These are phyloP conservation scores for Apoderus coryli DNA, from an alignment of 2,888 invertebrate genomes.

Conservation along the genomic window DNA sequence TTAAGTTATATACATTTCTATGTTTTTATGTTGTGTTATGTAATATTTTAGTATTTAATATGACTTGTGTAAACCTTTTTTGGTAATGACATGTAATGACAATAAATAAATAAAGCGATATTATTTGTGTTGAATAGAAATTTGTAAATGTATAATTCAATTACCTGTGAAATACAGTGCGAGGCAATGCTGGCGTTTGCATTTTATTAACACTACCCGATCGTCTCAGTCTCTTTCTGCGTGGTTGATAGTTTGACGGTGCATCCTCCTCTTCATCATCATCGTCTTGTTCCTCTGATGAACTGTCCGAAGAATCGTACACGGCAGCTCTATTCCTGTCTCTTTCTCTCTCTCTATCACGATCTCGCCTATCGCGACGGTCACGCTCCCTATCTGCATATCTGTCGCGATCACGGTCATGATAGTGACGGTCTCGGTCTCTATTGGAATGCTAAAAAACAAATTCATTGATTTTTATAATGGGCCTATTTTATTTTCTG, in stretches of 20 bases:
- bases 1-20: too few relatives aligned
- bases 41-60: too few relatives aligned
- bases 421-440: too few relatives aligned
- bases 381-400: constrained; percentile 42
- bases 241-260: constrained; percentile 18
- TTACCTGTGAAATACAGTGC: constrained; percentile 57
- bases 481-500: neutral
- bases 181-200: constrained; percentile 36
- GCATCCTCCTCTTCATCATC: constrained; percentile 25
- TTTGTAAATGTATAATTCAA: too few relatives aligned
- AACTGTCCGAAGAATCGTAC: constrained; percentile 44
- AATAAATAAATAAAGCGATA: too few relatives aligned
- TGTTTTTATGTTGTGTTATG: too few relatives aligned
- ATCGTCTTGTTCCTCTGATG: constrained; percentile 50
- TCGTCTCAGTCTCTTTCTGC: constrained; percentile 39
- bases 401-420: constrained; percentile 31
- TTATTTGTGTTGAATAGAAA: too few relatives aligned
- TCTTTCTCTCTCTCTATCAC: constrained; percentile 41
- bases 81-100: too few relatives aligned
- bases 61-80: too few relatives aligned
- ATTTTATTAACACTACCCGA: constrained; percentile 28
- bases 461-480: neutral
- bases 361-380: constrained; percentile 33
- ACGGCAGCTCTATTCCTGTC: constrained; percentile 42
- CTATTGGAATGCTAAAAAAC: constrained; percentile 14